Evolutionary conservation across 2,888 invertebrate genomes (phyloP).

Genomic region (Cinara cedri): DNA sequence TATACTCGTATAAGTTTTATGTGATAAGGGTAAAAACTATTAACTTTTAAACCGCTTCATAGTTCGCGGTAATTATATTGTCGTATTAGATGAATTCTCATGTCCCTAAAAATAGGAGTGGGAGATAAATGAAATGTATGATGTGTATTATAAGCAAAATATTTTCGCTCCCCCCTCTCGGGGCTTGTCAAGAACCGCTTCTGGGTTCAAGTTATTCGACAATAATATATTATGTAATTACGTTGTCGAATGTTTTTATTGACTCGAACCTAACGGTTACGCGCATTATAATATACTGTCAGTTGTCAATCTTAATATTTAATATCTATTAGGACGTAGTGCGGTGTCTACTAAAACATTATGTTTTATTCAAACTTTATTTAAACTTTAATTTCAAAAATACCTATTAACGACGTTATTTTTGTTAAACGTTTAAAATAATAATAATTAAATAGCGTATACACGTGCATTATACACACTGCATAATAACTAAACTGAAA

Average conservation of each 20-base stretch:
- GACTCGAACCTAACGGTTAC: background rate
- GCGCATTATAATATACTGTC: background rate
- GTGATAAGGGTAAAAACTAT: too few species aligned
- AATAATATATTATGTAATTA: background rate
- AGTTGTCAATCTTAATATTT: slow-evolving; percentile 15
- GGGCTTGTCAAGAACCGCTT: too few species aligned
- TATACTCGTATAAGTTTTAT: too few species aligned
- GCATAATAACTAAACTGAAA: too few species aligned
- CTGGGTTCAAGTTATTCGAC: slow-evolving; percentile 8
- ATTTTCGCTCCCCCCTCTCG: too few species aligned
- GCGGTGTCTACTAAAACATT: background rate
- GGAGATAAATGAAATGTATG: too few species aligned
- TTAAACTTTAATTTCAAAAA: background rate
- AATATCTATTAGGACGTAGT: background rate
- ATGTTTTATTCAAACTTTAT: slow-evolving; percentile 17
- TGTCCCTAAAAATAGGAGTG: too few species aligned
- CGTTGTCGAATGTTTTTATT: background rate
- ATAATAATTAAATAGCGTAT: background rate
- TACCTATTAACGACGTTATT: background rate
- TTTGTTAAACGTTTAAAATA: background rate
- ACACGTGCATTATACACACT: background rate
- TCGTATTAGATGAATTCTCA: too few species aligned
- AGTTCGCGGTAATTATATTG: too few species aligned
- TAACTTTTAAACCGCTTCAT: too few species aligned
- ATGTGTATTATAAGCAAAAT: too few species aligned